Evolutionary conservation across 2,113 vertebrate species (phyloP).

Genomic region (Trichomycterus rosablanca): DNA sequence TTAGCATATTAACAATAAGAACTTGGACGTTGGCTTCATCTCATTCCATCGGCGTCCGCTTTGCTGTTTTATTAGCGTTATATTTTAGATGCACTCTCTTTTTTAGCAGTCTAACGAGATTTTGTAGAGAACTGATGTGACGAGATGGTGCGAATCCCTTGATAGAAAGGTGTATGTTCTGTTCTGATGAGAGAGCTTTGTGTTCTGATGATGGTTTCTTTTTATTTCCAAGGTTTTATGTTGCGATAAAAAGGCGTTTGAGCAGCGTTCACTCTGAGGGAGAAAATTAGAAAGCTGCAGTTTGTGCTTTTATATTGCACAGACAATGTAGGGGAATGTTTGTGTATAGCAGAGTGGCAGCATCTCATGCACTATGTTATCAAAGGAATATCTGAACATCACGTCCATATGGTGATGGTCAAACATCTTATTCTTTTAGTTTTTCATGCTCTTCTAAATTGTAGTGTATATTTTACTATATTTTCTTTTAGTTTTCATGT

Average conservation of each 20-base stretch:
- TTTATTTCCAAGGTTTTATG: background rate
- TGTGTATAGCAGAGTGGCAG: no score
- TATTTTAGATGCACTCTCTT: background rate
- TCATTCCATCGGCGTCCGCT: no score
- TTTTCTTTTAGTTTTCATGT: no score
- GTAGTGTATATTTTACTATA: no score
- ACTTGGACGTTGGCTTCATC: conserved; percentile 12
- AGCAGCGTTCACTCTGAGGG: conserved; percentile 15
- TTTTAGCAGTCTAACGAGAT: background rate
- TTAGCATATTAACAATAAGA: conserved; percentile 24
- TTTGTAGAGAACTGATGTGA: background rate
- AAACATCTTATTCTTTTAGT: no score
- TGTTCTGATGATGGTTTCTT: background rate
- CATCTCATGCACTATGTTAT: no score
- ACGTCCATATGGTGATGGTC: no score
- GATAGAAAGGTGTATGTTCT: background rate
- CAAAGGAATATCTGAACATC: no score
- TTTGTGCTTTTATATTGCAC: background rate
- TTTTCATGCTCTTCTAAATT: no score
- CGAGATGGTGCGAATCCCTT: background rate
- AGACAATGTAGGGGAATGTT: no score
- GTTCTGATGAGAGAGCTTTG: background rate
- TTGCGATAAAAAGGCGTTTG: background rate
- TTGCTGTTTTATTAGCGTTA: background rate
- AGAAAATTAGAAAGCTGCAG: conserved; percentile 6